Evolutionary conservation across 2,888 invertebrate species (phyloP), one percentile per base, ranked within the genome.

Genomic region (Eumacrocentrus americanus): DNA sequence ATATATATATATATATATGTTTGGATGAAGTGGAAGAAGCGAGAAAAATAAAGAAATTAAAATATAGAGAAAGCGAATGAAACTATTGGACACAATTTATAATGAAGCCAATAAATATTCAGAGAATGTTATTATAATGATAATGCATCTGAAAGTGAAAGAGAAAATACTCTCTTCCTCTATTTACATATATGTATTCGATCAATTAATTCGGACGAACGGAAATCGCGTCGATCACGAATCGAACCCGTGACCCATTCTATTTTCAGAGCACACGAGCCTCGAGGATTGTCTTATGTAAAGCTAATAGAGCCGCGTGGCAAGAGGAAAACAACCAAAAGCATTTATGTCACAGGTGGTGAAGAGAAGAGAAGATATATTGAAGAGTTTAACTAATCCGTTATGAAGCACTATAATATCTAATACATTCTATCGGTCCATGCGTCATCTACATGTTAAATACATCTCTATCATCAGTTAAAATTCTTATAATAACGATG

Each of bases 11-110:
- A 29, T 29, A 29, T 37, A 37, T 22, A 38, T 38, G 23, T 38
- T 23, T 7, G 20, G 37, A 37, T n/a, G 20, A 52, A 23, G 22
- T 18, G 12, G 23, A 22, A 12, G 37, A 38, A 38, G 22, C 16
- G 12, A 12, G 7, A n/a, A 25, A 52, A 52, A 20, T 52, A 5
- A 52, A 38, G 35, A 35, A 52, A 37, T 37, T 18, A 11, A 11
- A 12, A 14, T 20, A 42, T 11, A 46, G 25, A 11, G 46, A 12
- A 46, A 12, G 46, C 22, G 20, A 23, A 25, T 46, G 12, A 12
- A 12, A 46, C 12, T 9, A 29, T 29, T n/a, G 22, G 14, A 23
- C 12, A 46, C 46, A 14, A 22, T 25, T 22, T 22, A 46, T 42
- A 46, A 22, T 46, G 6, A 46, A 12, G 25, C 12, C 12, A 20